These are phyloP conservation scores for Sipha maydis DNA, from an alignment of 2,888 invertebrate species.

Conservation along the genomic window DNA sequence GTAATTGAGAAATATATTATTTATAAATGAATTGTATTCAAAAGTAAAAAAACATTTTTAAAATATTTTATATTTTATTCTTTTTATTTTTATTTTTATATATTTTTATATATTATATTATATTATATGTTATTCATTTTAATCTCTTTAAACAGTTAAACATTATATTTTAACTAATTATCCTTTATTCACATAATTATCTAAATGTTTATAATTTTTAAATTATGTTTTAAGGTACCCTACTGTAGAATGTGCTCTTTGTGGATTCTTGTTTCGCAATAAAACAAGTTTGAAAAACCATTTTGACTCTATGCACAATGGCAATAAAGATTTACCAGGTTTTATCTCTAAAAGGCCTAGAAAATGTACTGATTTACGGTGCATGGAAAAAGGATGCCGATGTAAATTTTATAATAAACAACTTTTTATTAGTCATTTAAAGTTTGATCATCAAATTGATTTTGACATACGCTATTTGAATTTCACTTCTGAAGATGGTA, in stretches of 20 bases:
- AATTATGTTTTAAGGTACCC: slow-evolving; percentile 27
- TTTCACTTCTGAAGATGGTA: slow-evolving; percentile 44
- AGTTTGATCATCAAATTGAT: slow-evolving; percentile 58
- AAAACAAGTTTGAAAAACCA: slow-evolving; percentile 56
- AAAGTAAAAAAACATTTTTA: too few relatives aligned
- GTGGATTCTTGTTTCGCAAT: slow-evolving; percentile 57
- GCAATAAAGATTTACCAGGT: not conserved
- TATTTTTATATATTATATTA: too few relatives aligned
- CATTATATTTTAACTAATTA: not conserved
- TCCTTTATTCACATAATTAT: not conserved
- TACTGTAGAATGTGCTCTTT: slow-evolving; percentile 51
- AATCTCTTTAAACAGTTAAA: too few relatives aligned
- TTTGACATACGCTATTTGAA: slow-evolving; percentile 47
- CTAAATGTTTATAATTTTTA: not conserved
- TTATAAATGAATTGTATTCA: too few relatives aligned
- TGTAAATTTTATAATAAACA: slow-evolving; percentile 58
- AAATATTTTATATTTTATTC: too few relatives aligned
- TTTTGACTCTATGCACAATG: slow-evolving; percentile 52
- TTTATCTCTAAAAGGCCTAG: slow-evolving; percentile 29
- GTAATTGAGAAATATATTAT: too few relatives aligned
- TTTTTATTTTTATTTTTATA: too few relatives aligned
- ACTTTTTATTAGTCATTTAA: slow-evolving; percentile 58
- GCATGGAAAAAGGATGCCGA: slow-evolving; percentile 44
- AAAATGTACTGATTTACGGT: slow-evolving; percentile 44
- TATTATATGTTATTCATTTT: too few relatives aligned